Evolutionary conservation across 2,888 invertebrate species (phyloP).

Genomic region (Drosophila atroscutellata): DNA sequence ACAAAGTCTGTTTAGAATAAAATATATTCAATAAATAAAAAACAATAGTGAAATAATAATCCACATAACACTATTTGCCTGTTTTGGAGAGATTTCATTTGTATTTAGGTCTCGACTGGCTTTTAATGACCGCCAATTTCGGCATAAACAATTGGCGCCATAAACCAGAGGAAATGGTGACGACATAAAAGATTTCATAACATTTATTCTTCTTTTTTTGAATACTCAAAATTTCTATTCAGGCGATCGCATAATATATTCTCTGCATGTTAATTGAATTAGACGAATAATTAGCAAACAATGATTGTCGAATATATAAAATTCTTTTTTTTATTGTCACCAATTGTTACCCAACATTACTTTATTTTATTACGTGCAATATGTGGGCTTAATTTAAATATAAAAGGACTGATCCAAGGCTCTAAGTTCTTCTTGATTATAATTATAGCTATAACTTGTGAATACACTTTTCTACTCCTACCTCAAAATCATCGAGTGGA

Average conservation of each 20-base stretch:
- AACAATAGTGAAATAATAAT: conserved; percentile 13
- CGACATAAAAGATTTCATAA: conserved; percentile 43
- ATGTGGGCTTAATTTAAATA: not conserved
- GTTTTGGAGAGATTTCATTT: conserved; percentile 45
- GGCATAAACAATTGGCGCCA: conserved; percentile 59
- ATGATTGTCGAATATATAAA: conserved; percentile 1
- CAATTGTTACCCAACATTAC: not conserved
- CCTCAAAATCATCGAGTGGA: not conserved
- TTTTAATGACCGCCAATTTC: conserved; percentile 60
- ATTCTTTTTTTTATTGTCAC: not conserved
- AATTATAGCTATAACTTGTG: not conserved
- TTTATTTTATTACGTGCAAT: not conserved
- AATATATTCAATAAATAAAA: not conserved
- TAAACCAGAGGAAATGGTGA: conserved; percentile 61
- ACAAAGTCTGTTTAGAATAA: conserved; percentile 27
- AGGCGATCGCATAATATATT: conserved; percentile 18
- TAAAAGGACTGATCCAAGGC: not conserved
- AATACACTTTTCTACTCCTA: not conserved
- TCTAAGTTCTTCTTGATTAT: not conserved
- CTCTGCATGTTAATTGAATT: conserved; percentile 39
- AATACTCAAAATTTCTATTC: conserved; percentile 15
- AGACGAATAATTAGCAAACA: conserved; percentile 44
- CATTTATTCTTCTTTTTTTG: conserved; percentile 6
- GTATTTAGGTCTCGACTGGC: conserved; percentile 63
- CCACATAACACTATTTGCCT: conserved; percentile 16